Base-by-base conservation (phyloP, 2,113 vertebrate genomes). In the Heliornis fulica region DNA sequence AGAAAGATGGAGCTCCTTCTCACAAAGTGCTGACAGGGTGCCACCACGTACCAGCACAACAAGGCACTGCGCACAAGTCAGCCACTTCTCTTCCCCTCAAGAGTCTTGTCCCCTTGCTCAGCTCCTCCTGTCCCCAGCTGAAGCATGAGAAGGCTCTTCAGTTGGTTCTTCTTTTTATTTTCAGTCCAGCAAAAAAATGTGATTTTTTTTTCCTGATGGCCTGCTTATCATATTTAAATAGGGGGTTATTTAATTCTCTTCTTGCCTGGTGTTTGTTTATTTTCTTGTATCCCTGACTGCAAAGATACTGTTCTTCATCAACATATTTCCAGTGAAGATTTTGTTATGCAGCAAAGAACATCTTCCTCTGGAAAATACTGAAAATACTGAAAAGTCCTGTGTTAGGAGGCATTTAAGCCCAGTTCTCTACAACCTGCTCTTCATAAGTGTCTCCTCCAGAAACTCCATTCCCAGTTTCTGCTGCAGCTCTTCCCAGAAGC, bases 1-100 rank as follows among this genome's bases (percentile, higher is more conserved):
- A 94, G 96, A 97, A 95, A 93, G 94, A 97, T 96, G 83, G 90
- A 96, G 43, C 88, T 92, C 88, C 88, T 72, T 90, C 86, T 87
- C 66, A 61, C 36, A 48, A 94, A 92, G 76, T 96, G 94, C 92
- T 97, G 96, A 97, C 96, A 95, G 79, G 64, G 48, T 91, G 76
- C 38, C 6, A 15, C 71, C 50, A 43, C 0, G 0, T 26, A 66
- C 74, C 60, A 28, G 82, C 75, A 20, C 76, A 51, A n/a, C 79
- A 75, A 15, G 54, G 60, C 56, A 45, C 66, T 6, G 9, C n/a
- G 57, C 48, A 25, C 0, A 7, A 90, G 38, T 17, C 28, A 15
- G 50, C 11, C 50, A 28, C 40, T 83, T 81, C 71, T 95, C n/a
- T 77, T n/a, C 45, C 28, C 32, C 36, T 20, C 19, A 38, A 34